Conservation (phyloP, 35 echinoderm and acorn worm species). For the Apostichopus californicus region DNA sequence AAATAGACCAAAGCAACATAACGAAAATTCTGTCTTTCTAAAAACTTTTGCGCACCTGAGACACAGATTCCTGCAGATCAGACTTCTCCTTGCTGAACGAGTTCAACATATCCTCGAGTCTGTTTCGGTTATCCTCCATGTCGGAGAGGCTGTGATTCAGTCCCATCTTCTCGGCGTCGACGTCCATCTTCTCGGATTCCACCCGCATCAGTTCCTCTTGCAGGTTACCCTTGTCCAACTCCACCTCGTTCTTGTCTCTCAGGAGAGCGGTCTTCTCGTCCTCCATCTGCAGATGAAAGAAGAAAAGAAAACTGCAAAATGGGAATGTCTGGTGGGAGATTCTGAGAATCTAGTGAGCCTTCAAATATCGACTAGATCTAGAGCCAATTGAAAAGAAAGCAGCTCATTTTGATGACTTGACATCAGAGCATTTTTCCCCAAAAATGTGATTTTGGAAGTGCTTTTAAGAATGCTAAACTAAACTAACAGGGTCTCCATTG, state of each 20-base stretch:
- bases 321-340: too few relatives aligned
- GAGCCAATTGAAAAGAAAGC: too few relatives aligned
- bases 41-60: slow-evolving; percentile 66
- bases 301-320: too few relatives aligned
- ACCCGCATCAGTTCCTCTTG: slow-evolving; percentile 86
- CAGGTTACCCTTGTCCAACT: slow-evolving; percentile 74
- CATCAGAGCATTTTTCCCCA: too few relatives aligned
- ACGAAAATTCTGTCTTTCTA: neutral
- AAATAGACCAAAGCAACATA: too few relatives aligned
- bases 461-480: too few relatives aligned
- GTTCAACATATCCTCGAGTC: slow-evolving; percentile 72
- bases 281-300: slow-evolving; percentile 67
- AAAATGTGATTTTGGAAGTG: too few relatives aligned
- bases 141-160: slow-evolving; percentile 88
- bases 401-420: too few relatives aligned
- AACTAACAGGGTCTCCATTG: too few relatives aligned
- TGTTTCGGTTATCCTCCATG: slow-evolving; percentile 62
- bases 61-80: slow-evolving; percentile 75
- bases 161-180: slow-evolving; percentile 94
- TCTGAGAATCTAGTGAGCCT: too few relatives aligned
- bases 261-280: slow-evolving; percentile 73
- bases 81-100: slow-evolving; percentile 67
- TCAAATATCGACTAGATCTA: too few relatives aligned
- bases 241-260: slow-evolving; percentile 59
- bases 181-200: slow-evolving; percentile 96